Evolutionary conservation across 2,888 invertebrate genomes (phyloP), one percentile per base, ranked within the genome.

Genomic region (Trimorus sp.): DNA sequence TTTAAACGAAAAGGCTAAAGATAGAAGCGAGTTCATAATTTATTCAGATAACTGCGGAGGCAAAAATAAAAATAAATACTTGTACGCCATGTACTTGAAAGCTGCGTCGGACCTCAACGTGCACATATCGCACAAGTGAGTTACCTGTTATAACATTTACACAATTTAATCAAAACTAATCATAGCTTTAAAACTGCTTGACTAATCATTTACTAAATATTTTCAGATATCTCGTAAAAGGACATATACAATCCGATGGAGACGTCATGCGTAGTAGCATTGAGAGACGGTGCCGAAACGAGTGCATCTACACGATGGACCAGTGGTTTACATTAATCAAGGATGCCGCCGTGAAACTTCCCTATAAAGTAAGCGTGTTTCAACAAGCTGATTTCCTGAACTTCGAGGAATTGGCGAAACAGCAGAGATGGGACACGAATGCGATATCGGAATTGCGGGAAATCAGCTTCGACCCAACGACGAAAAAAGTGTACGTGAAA

Each of bases 21-120:
- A 54, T 1, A 6, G 1, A 26, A 36, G 37, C 51, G 51, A 51
- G 9, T 38, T 54, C 12, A 36, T 48, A n/a, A n/a, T 63, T 49
- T 63, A 63, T 37, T 63, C 63, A 5, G 63, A 63, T 14, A 63
- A 63, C 15, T 63, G 63, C 36, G 12, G 36, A 5, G 63, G 49
- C n/a, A 49, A 65, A 12, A 65, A 65, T 14, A 65, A 65, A 12
- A 65, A 65, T 51, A 51, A 38, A 15, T 8, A 38, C 6, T 38
- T 65, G 8, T 65, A 11, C 9, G 49, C 63, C 9, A 65, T 65
- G 63, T 65, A 65, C 9, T 7, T 49, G 38, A 65, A 51, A 51
- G 63, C 63, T 9, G 49, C 37, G 7, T 8, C 2, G 37, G 51
- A 65, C 1, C 14, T 37, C 1, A n/a, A 51, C 0, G 11, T 62